Percentiles rank a stretch among this genome's conserved stretches.
Evolutionary conservation across 2,888 invertebrate genomes (phyloP).

Genomic region (Ichneumoninae sp.): DNA sequence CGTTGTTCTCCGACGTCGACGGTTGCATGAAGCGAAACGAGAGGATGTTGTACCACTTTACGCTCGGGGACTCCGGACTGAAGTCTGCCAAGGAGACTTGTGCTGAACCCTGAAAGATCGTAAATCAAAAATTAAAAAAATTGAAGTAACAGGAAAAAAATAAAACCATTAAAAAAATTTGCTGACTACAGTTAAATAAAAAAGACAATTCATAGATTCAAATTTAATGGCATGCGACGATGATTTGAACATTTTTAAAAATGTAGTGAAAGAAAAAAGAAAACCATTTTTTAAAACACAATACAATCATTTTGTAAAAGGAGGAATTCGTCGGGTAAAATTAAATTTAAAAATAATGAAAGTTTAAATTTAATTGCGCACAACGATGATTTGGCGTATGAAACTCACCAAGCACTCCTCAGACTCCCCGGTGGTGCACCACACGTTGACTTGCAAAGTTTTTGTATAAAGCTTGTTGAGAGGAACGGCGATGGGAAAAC

Average conservation of each 20-base stretch:
- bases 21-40: slow-evolving; percentile 91
- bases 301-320: no score
- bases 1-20: slow-evolving; percentile 80
- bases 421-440: slow-evolving; percentile 89
- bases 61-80: slow-evolving; percentile 91
- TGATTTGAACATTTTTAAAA: no score
- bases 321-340: not conserved
- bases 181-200: no score
- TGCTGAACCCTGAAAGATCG: slow-evolving; percentile 91
- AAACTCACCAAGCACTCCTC: slow-evolving; percentile 94
- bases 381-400: not conserved
- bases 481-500: slow-evolving; percentile 91
- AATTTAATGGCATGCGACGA: no score
- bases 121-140: slow-evolving; percentile 27
- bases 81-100: slow-evolving; percentile 98
- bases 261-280: no score
- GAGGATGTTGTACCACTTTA: slow-evolving; percentile 98
- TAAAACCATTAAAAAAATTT: not conserved
- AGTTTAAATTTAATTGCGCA: not conserved
- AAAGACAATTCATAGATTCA: no score
- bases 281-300: no score
- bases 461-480: slow-evolving; percentile 92
- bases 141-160: slow-evolving; percentile 1
- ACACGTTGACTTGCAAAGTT: slow-evolving; percentile 95
- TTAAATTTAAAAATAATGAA: not conserved